A percentile compares a stretch with the other conserved stretches of the same genome.
These are phyloP conservation scores for Yponomeuta sedellus DNA, from an alignment of 2,888 invertebrate genomes.

Conservation along the genomic window DNA sequence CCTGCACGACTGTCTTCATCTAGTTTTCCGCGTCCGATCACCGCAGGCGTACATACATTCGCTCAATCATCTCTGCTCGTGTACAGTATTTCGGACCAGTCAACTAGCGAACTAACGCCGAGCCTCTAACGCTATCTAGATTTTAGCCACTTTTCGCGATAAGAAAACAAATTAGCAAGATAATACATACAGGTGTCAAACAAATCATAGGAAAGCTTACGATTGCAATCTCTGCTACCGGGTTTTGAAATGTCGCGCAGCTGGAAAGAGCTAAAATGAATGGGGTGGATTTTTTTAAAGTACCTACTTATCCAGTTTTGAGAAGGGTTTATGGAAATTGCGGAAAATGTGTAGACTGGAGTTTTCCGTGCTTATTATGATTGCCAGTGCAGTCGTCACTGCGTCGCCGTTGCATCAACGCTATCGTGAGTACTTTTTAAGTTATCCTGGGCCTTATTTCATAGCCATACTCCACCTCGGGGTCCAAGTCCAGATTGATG, in stretches of 20 bases:
- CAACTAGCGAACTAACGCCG: not conserved
- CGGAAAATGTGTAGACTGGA: not conserved
- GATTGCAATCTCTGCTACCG: not conserved
- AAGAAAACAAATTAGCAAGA: not conserved
- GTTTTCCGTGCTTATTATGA: not conserved
- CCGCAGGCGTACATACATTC: not conserved
- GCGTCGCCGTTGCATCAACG: conserved; percentile 9
- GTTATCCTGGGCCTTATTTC: not conserved
- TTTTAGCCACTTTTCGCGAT: not conserved
- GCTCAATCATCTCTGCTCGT: not conserved
- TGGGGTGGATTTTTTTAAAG: not conserved
- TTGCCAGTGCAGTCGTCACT: not conserved
- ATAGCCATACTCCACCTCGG: too few relatives aligned
- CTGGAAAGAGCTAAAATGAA: not conserved
- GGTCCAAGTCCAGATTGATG: too few relatives aligned
- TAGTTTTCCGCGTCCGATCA: not conserved
- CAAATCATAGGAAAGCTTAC: not conserved
- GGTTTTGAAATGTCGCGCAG: not conserved
- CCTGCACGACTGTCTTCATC: not conserved
- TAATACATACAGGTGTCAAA: not conserved
- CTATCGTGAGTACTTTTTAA: conserved; percentile 6
- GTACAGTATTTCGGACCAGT: not conserved
- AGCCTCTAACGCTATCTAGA: not conserved
- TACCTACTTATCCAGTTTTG: not conserved
- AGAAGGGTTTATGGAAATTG: not conserved